Conservation (phyloP, 1,140 invertebrate species). For the Sinonovacula constricta region DNA sequence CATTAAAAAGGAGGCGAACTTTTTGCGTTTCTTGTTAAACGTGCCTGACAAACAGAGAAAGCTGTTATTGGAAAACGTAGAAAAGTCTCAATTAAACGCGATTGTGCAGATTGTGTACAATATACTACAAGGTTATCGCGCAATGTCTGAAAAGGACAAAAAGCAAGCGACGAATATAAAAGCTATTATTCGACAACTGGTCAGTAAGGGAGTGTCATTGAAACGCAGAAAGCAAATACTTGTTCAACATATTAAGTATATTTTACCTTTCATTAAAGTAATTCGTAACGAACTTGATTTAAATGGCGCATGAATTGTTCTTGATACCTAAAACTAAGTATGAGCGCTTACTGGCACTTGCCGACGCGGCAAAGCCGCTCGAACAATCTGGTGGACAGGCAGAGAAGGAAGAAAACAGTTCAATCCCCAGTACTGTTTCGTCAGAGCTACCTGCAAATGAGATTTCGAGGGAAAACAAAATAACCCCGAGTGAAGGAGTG, state of each 20-base stretch:
- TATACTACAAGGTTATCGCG: not conserved
- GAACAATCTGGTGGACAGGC: slow-evolving; percentile 17
- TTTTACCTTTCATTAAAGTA: slow-evolving; percentile 16
- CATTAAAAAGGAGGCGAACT: not conserved
- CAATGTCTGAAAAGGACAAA: slow-evolving; percentile 7
- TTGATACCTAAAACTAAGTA: slow-evolving; percentile 20
- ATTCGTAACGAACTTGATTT: slow-evolving; percentile 11
- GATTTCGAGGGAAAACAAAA: not conserved
- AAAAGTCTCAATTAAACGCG: slow-evolving; percentile 6
- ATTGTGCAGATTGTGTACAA: slow-evolving; percentile 35
- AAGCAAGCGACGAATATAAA: not conserved
- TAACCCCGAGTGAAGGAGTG: not conserved
- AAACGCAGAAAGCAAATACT: slow-evolving; percentile 27
- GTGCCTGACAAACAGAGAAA: not conserved
- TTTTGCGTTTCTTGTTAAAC: not conserved
- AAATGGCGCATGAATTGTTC: slow-evolving; percentile 26
- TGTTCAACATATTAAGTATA: slow-evolving; percentile 1
- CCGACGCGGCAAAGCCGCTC: not conserved
- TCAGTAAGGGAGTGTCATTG: slow-evolving; percentile 13
- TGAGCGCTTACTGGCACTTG: slow-evolving; percentile 12
- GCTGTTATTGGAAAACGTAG: not conserved
- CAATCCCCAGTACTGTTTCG: not conserved
- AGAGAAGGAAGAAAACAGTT: not conserved
- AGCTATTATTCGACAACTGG: slow-evolving; percentile 8
- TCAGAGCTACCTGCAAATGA: not conserved